A percentile compares a stretch with the other conserved stretches of the same genome.
These are phyloP conservation scores for Muscicapa comitata DNA, from an alignment of 2,797 vertebrate genomes.

Conservation along the genomic window DNA sequence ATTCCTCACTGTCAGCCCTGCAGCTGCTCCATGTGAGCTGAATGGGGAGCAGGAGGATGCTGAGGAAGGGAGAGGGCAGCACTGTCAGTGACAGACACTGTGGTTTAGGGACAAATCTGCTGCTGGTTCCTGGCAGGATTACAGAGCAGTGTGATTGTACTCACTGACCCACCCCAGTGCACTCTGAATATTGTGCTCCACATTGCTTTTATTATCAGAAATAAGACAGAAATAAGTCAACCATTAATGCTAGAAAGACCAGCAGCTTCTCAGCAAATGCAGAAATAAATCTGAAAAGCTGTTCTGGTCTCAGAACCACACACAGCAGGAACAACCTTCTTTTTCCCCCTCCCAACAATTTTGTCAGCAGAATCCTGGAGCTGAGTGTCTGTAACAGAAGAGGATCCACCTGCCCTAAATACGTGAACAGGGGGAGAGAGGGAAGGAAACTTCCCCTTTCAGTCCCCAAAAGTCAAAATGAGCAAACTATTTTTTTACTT, in stretches of 20 bases:
- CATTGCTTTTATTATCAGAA: background rate
- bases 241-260: background rate
- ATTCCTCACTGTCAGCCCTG: background rate
- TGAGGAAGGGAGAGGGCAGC: background rate
- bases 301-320: background rate
- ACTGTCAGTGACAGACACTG: no score
- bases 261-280: background rate
- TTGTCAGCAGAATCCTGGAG: background rate
- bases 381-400: background rate
- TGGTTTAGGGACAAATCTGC: background rate
- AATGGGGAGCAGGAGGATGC: background rate
- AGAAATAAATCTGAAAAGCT: background rate
- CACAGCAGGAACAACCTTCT: background rate
- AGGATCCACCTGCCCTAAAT: background rate
- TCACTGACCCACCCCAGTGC: background rate
- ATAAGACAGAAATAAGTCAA: no score
- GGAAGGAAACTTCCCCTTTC: background rate
- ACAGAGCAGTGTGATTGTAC: background rate
- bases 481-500: background rate
- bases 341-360: accelerated
- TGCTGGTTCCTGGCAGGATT: background rate
- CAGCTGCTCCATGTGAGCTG: background rate
- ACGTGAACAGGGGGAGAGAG: accelerated
- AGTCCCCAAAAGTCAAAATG: background rate
- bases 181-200: background rate